A percentile compares a stretch with the other conserved stretches of the same genome.
phyloP scores from a whole-genome alignment of 2,113 vertebrate species.

The Heterocephalus glaber region DNA sequence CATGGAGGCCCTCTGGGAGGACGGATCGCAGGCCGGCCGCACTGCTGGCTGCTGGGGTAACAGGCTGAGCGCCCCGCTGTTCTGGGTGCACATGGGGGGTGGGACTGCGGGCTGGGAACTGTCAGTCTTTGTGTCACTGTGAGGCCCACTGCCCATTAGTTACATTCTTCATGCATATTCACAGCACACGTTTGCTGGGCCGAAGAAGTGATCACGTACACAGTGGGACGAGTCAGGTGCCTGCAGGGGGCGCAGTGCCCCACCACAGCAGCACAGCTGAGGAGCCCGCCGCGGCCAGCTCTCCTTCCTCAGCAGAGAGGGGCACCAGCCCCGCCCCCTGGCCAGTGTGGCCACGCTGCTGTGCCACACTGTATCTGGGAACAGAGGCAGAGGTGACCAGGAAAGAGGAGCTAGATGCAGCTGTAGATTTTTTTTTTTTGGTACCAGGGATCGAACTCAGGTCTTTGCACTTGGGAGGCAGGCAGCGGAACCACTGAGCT shows the following conservation, averaged over 20 bases:
- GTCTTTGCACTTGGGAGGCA: no score
- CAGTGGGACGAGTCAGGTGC: background rate
- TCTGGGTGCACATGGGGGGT: background rate
- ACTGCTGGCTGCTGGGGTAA: background rate
- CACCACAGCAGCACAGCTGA: background rate
- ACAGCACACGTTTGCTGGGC: background rate
- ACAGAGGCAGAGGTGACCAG: no score
- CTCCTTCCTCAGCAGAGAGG: background rate
- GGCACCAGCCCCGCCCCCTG: no score
- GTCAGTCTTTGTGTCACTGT: background rate
- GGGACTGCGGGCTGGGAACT: background rate
- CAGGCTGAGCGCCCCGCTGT: background rate
- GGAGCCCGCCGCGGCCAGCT: no score
- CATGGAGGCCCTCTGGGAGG: background rate
- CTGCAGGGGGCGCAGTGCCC: background rate
- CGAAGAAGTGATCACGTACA: background rate
- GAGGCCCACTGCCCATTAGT: background rate
- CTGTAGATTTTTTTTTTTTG: no score
- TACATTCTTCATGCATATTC: background rate
- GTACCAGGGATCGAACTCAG: no score
- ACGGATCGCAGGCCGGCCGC: background rate
- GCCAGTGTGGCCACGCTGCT: no score
- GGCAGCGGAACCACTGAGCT: no score
- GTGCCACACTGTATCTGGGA: no score
- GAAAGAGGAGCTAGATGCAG: no score